These are phyloP conservation scores for Microplitis manilae DNA, from an alignment of 2,888 invertebrate species.

Conservation along the genomic window DNA sequence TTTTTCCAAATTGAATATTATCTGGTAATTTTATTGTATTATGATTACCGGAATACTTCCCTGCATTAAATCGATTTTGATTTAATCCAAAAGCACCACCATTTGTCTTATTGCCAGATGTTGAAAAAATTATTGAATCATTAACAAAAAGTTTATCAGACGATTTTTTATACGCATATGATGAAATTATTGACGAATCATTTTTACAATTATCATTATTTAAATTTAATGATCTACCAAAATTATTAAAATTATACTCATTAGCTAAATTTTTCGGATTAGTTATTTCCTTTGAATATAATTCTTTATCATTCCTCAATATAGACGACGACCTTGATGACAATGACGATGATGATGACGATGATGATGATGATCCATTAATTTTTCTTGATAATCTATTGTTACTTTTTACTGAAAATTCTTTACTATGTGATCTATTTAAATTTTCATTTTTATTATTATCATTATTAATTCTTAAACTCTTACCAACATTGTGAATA, in stretches of 20 bases:
- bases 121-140: conserved; percentile 61
- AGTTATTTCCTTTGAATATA: conserved; percentile 58
- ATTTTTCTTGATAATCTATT: background rate
- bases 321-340: conserved; percentile 45
- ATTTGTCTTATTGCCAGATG: conserved; percentile 62
- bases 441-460: background rate
- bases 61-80: conserved; percentile 67
- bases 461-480: background rate
- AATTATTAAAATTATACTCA: conserved; percentile 36
- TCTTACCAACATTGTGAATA: background rate
- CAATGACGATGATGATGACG: background rate
- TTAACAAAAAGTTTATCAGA: conserved; percentile 54
- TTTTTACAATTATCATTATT: background rate
- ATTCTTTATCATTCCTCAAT: conserved; percentile 59
- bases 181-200: conserved; percentile 31
- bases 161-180: conserved; percentile 50
- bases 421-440: conserved; percentile 3
- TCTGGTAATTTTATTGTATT: conserved; percentile 37
- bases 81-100: conserved; percentile 62
- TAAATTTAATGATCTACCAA: conserved; percentile 27
- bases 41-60: conserved; percentile 66
- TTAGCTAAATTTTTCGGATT: background rate
- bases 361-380: background rate
- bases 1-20: conserved; percentile 54
- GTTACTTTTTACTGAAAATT: background rate